Conservation (phyloP, 2,113 vertebrate genomes). For the Rhegmatorhina hoffmannsi region DNA sequence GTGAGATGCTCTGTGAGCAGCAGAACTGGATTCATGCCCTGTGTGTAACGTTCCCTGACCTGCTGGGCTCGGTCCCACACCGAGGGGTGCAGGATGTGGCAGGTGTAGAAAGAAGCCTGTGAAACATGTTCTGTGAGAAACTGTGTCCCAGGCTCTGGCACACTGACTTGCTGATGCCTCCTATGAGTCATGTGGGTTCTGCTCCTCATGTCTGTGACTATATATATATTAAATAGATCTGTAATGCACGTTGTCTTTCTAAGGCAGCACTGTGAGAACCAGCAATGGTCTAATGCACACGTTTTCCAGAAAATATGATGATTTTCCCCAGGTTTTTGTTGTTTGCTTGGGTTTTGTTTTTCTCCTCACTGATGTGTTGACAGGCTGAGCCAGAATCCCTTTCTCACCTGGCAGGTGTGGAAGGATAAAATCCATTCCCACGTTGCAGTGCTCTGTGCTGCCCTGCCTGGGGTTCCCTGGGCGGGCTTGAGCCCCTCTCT, state of each 20-base stretch:
- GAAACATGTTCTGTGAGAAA: background rate
- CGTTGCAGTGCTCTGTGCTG: background rate
- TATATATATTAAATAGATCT: background rate
- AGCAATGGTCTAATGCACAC: background rate
- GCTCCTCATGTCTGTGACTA: background rate
- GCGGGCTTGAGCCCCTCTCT: background rate
- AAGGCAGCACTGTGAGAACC: background rate
- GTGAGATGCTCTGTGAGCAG: background rate
- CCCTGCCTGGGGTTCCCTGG: background rate
- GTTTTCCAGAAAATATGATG: background rate
- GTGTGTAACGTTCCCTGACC: background rate
- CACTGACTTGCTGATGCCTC: constrained; percentile 12
- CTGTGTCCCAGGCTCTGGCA: constrained; percentile 9
- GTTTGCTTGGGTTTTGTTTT: background rate
- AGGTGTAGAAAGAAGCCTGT: background rate
- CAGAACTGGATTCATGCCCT: background rate
- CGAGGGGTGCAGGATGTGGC: background rate
- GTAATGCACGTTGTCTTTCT: background rate
- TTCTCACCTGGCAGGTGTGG: background rate
- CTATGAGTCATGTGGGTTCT: constrained; percentile 14
- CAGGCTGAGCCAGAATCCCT: constrained; percentile 2
- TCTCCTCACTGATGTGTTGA: background rate
- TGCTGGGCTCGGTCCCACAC: background rate
- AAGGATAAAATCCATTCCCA: background rate
- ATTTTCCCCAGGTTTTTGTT: background rate